Conservation (phyloP, 2,797 vertebrate species). For the Alfaro cultratus region DNA sequence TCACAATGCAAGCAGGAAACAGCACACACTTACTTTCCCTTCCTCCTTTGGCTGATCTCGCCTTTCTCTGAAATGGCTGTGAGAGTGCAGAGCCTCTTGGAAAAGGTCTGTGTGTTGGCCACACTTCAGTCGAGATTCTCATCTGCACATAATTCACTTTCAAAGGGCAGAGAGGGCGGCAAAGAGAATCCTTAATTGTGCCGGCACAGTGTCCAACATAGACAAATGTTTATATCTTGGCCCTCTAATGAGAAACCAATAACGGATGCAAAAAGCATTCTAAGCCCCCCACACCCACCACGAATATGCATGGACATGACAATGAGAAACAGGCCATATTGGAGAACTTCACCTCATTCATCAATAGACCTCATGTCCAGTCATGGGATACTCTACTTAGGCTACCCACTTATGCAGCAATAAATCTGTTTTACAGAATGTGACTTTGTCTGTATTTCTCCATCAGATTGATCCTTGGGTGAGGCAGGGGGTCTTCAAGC, state of each 20-base stretch:
- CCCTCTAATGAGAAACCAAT: slow-evolving; percentile 83
- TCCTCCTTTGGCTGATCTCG: slow-evolving; percentile 43
- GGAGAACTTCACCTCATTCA: slow-evolving; percentile 66
- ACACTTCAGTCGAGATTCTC: slow-evolving; percentile 75
- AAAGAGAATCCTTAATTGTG: slow-evolving; percentile 77
- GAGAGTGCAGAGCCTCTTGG: slow-evolving; percentile 69
- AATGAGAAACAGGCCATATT: slow-evolving; percentile 67
- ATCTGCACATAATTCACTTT: slow-evolving; percentile 82
- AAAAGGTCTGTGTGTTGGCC: slow-evolving; percentile 70
- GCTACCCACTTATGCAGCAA: slow-evolving; percentile 54
- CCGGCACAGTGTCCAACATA: slow-evolving; percentile 74
- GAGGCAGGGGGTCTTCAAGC: slow-evolving; percentile 31
- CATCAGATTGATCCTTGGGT: slow-evolving; percentile 52
- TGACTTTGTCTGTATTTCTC: slow-evolving; percentile 58
- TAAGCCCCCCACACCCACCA: slow-evolving; percentile 10
- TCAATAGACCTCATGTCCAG: slow-evolving; percentile 60
- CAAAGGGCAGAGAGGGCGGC: slow-evolving; percentile 76
- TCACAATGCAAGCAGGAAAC: slow-evolving; percentile 58
- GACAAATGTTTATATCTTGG: slow-evolving; percentile 82
- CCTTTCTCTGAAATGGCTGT: slow-evolving; percentile 64
- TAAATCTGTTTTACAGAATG: slow-evolving; percentile 70
- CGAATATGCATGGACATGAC: slow-evolving; percentile 53
- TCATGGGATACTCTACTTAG: slow-evolving; percentile 60
- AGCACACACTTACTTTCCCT: slow-evolving; percentile 27
- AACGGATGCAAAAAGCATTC: slow-evolving; percentile 71